Evolutionary conservation across 23 tunicate genomes (phyloP).

Genomic region (Trididemnum miniatum): DNA sequence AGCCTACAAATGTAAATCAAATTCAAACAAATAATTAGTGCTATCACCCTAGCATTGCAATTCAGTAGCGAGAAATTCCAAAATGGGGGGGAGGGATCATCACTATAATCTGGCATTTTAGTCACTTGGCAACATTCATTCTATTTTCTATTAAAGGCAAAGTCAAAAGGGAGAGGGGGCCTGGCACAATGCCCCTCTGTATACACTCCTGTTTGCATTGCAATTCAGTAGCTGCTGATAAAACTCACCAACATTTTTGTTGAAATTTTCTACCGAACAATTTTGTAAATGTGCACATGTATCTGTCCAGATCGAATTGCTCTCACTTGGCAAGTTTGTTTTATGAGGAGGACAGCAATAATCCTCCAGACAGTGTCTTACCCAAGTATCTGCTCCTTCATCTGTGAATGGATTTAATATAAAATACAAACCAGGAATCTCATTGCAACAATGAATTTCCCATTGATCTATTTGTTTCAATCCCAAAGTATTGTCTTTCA

Average conservation of each 20-base stretch:
- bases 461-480: constrained; percentile 20
- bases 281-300: constrained; percentile 14
- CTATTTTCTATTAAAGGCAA: too few species aligned
- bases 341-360: constrained; percentile 37
- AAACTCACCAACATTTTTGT: background rate
- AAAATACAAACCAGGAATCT: constrained; percentile 73
- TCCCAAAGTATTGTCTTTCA: background rate
- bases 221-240: too few species aligned
- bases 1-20: too few species aligned
- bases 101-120: too few species aligned
- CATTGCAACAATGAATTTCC: constrained; percentile 31
- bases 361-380: constrained; percentile 43
- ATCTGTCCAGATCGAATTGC: constrained; percentile 44
- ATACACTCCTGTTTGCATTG: too few species aligned
- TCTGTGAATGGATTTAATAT: constrained; percentile 64
- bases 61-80: too few species aligned
- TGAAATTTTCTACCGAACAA: background rate
- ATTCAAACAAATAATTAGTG: too few species aligned
- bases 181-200: too few species aligned
- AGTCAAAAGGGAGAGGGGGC: too few species aligned
- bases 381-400: constrained; percentile 41
- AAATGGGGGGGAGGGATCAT: too few species aligned
- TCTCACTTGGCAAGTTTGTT: constrained; percentile 44
- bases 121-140: too few species aligned
- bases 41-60: too few species aligned